Conservation (phyloP, 2,113 vertebrate species). For the Rattus norvegicus region GRCr8 NC_086039.1:40934001-40934500, state of each 20-base stretch:
- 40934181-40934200: constrained; percentile 96
- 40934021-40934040: constrained; percentile 97
- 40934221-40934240: constrained; percentile 94
- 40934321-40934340: constrained; percentile 87
- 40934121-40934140: constrained; percentile 96
- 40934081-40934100: constrained; percentile 97
- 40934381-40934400: constrained; percentile 73
- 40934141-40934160: constrained; percentile 89
- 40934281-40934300: constrained; percentile 87
- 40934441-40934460: constrained; percentile 53
- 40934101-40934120: constrained; percentile 95
- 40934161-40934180: constrained; percentile 88
- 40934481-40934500: constrained; percentile 1
- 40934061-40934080: constrained; percentile 92
- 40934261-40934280: constrained; percentile 90
- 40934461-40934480: constrained; percentile 58
- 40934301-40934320: constrained; percentile 84
- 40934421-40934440: constrained; percentile 54
- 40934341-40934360: constrained; percentile 90
- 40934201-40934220: constrained; percentile 97
- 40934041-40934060: constrained; percentile 93
- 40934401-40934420: constrained; percentile 72
- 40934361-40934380: constrained; percentile 71
- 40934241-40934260: constrained; percentile 87
- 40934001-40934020: constrained; percentile 97